Base-by-base conservation (phyloP, 2,888 invertebrate genomes). In the Drosophila eohydei region DNA sequence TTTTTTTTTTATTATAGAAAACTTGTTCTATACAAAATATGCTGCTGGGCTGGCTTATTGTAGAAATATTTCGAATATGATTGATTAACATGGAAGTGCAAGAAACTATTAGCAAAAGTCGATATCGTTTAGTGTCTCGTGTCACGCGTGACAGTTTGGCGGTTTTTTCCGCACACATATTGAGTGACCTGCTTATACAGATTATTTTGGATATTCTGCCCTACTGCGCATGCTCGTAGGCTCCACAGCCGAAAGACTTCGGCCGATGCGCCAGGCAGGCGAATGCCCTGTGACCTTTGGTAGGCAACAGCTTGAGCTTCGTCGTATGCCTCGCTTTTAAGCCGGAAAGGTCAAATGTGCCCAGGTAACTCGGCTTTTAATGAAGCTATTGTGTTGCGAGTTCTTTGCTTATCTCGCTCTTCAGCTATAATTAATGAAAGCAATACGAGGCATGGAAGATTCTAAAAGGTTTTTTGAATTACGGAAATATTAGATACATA, bases 221-320 rank as follows among this genome's bases (percentile, higher is more conserved):
- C 9, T 5, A 78, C 34, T 78, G 78, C 78, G 78, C 78, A 78
- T 78, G 78, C 78, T 72, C 78, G 60, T 51, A 65, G 74, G 78
- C 59, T 64, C 77, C 72, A 48, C 11, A n/a, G 71, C 66, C 71
- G 75, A 67, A 57, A 36, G 38, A 14, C 36, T 38, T 46, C 16
- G 41, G 28, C n/a, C 50, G 59, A 67, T 55, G 63, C 56, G n/a
- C 38, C 12, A 44, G 36, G 57, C 73, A 59, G 36, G 57, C 73
- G 62, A 78, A 30, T 54, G 62, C 62, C 46, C 44, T 60, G 50
- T 74, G 75, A 76, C 79, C 74, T 76, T 78, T 79, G 32, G 26
- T 52, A 26, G 50, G 50, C 36, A 58, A 32, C 71, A 60, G 51
- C 63, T 76, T 71, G 58, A 73, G 55, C 16, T 70, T 48, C 40